Percentiles rank a stretch among this genome's conserved stretches.
phyloP scores from a whole-genome alignment of 2,888 invertebrate genomes.

The Microctonus brassicae region DNA sequence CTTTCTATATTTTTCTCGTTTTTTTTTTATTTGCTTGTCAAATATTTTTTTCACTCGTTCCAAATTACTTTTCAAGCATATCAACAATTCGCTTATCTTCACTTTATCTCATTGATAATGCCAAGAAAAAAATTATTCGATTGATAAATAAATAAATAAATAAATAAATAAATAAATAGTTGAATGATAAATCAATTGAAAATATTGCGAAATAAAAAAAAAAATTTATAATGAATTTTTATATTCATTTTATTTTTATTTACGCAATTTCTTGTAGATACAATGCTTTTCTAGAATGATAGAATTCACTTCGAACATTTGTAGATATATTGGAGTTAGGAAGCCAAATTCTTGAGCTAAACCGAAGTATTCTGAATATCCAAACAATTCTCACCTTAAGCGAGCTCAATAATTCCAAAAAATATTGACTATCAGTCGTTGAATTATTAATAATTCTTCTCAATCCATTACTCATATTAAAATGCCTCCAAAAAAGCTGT shows the following conservation, averaged over 20 bases:
- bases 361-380: slow-evolving; percentile 58
- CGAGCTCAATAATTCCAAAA: neutral
- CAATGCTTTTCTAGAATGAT: neutral
- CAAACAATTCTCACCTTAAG: slow-evolving; percentile 49
- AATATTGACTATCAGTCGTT: neutral
- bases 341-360: slow-evolving; percentile 47
- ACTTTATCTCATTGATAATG: no score
- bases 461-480: neutral
- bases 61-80: neutral
- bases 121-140: no score
- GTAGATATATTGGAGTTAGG: slow-evolving; percentile 8
- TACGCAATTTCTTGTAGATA: neutral
- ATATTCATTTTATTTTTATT: neutral
- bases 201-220: no score
- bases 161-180: no score
- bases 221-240: no score
- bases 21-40: neutral
- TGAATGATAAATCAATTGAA: no score
- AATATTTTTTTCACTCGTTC: neutral
- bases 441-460: neutral
- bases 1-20: slow-evolving; percentile 27
- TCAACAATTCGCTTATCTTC: neutral
- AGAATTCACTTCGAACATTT: slow-evolving; percentile 8
- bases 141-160: no score
- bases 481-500: no score